These are phyloP conservation scores for Drosophila kanekoi DNA, from an alignment of 2,888 invertebrate species.

Conservation along the genomic window DNA sequence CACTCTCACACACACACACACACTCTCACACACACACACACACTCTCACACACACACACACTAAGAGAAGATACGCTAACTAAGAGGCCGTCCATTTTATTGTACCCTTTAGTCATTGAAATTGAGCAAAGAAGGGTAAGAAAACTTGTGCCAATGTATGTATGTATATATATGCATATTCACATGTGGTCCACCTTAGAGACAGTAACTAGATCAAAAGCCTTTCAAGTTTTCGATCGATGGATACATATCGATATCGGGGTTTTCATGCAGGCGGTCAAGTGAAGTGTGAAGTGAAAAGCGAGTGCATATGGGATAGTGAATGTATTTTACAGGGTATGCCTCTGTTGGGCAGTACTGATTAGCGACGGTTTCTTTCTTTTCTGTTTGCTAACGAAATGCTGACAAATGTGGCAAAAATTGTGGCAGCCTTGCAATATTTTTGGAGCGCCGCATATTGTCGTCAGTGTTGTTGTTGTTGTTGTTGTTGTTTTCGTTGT, in stretches of 20 bases:
- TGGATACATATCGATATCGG: too few relatives aligned
- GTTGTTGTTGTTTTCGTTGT: constrained; percentile 1
- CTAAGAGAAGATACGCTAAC: constrained; percentile 1
- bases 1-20: too few relatives aligned
- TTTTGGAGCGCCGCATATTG: constrained; percentile 32
- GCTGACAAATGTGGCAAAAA: constrained; percentile 54
- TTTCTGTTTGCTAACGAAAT: constrained; percentile 12
- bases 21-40: not conserved
- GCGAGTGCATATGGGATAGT: too few relatives aligned
- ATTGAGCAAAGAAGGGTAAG: too few relatives aligned
- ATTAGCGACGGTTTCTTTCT: not conserved
- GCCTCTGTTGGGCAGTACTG: not conserved
- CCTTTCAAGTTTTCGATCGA: too few relatives aligned
- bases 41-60: not conserved
- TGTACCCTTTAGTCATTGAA: not conserved
- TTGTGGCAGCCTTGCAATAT: constrained; percentile 46
- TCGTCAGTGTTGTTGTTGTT: constrained; percentile 1
- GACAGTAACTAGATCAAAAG: too few relatives aligned
- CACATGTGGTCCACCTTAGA: too few relatives aligned
- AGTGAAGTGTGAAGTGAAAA: too few relatives aligned
- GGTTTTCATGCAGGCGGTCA: too few relatives aligned
- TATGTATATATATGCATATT: too few relatives aligned
- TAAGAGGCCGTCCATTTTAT: not conserved
- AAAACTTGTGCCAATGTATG: too few relatives aligned
- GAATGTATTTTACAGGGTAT: not conserved